phyloP scores from a whole-genome alignment of 1,140 invertebrate species.

The Tetramorium alpestre region DNA sequence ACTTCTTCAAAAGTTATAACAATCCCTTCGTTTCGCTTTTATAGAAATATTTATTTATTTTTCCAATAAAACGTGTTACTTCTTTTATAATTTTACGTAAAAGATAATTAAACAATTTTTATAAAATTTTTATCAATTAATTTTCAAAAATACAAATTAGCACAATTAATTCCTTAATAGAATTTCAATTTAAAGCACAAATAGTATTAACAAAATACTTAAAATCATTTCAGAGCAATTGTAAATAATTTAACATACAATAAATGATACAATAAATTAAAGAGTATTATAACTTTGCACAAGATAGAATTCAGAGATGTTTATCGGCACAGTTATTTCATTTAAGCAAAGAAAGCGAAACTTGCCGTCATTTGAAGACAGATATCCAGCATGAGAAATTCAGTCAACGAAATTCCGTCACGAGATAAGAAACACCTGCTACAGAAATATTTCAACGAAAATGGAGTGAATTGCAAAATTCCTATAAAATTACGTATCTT shows the following conservation, averaged over 20 bases:
- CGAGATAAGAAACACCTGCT: slow-evolving; percentile 47
- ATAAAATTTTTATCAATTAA: not conserved
- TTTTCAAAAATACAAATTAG: not conserved
- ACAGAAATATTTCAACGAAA: slow-evolving; percentile 28
- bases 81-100: not conserved
- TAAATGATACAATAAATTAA: not conserved
- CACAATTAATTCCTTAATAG: not conserved
- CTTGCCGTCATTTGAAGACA: slow-evolving; percentile 15
- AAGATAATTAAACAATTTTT: not conserved
- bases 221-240: not conserved
- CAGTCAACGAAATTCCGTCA: slow-evolving; percentile 35
- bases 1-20: not conserved
- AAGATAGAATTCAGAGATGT: not conserved
- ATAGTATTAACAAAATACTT: not conserved
- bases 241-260: not conserved
- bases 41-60: slow-evolving; percentile 7
- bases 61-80: not conserved
- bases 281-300: not conserved
- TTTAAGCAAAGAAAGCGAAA: slow-evolving; percentile 24
- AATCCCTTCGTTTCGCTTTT: not conserved
- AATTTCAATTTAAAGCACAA: not conserved
- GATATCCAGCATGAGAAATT: slow-evolving; percentile 26
- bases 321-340: not conserved
- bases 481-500: slow-evolving; percentile 36
- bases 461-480: slow-evolving; percentile 19